phyloP scores from a whole-genome alignment of 2,113 vertebrate species.

The Tupaia tana region DNA sequence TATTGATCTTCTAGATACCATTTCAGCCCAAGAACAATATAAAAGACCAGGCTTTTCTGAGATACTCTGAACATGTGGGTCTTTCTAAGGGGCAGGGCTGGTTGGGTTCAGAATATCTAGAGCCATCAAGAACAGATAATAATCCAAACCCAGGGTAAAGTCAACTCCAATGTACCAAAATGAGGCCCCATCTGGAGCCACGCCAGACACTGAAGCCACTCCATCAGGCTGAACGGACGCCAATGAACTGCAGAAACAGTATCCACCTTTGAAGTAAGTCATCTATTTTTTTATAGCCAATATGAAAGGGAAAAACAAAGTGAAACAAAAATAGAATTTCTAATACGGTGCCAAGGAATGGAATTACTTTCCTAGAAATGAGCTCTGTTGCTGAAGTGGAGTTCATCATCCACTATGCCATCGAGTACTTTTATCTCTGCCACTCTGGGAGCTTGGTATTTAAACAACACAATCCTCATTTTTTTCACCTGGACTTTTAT shows the following conservation, averaged over 20 bases:
- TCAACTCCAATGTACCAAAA: background rate
- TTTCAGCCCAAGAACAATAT: background rate
- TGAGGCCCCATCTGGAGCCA: constrained; percentile 2
- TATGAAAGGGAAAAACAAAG: background rate
- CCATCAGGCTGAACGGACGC: background rate
- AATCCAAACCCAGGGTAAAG: constrained; percentile 20
- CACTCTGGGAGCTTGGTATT: background rate
- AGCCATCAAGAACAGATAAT: background rate
- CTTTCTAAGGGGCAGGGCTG: constrained; percentile 12
- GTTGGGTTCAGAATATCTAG: background rate
- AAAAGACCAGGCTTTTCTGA: background rate
- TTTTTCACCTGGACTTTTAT: background rate
- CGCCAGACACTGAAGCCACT: background rate
- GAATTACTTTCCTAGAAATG: constrained; percentile 56
- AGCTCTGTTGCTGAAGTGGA: constrained; percentile 1
- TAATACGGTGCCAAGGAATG: background rate
- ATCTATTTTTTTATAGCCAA: constrained; percentile 28
- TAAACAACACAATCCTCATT: constrained; percentile 10
- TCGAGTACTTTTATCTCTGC: constrained; percentile 40
- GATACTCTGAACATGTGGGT: background rate
- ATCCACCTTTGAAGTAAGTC: background rate
- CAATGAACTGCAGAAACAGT: background rate
- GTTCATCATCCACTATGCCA: background rate
- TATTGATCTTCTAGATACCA: constrained; percentile 9
- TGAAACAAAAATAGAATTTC: constrained; percentile 12